phyloP scores from a whole-genome alignment of 2,113 vertebrate genomes.

The Callionymus lyra region DNA sequence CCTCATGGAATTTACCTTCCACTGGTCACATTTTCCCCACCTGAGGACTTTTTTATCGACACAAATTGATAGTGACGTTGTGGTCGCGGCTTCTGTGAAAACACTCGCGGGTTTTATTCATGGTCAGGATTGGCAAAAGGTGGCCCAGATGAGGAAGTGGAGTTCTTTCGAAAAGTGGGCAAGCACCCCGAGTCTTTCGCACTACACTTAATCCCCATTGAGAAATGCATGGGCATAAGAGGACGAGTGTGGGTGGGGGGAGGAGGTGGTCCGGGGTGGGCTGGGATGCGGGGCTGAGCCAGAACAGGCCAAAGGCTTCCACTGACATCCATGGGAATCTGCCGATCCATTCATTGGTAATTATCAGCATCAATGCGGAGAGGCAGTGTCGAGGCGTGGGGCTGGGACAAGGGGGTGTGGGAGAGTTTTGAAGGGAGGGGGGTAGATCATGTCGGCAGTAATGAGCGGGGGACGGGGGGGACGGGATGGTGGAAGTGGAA shows the following conservation, averaged over 20 bases:
- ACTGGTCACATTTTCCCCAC: slow-evolving; percentile 19
- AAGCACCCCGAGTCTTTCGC: slow-evolving; percentile 39
- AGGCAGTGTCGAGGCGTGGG: slow-evolving; percentile 40
- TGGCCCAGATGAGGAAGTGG: slow-evolving; percentile 27
- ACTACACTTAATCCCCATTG: slow-evolving; percentile 56
- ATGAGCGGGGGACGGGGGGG: slow-evolving; percentile 1
- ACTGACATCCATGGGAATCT: slow-evolving; percentile 67
- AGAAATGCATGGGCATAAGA: slow-evolving; percentile 41
- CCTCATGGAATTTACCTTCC: slow-evolving; percentile 40
- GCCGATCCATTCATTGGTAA: slow-evolving; percentile 68
- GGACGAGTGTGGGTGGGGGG: slow-evolving; percentile 37
- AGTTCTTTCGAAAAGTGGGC: slow-evolving; percentile 32
- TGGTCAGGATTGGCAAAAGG: slow-evolving; percentile 30
- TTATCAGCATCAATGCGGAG: slow-evolving; percentile 70
- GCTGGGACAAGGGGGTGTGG: slow-evolving; percentile 45
- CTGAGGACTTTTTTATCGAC: slow-evolving; percentile 19
- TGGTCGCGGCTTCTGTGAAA: not conserved
- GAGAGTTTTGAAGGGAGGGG: slow-evolving; percentile 35
- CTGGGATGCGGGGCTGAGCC: slow-evolving; percentile 32
- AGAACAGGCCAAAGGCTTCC: slow-evolving; percentile 61
- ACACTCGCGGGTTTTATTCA: slow-evolving; percentile 10
- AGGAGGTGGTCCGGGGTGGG: too few relatives aligned
- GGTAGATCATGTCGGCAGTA: slow-evolving; percentile 19
- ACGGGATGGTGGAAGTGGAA: slow-evolving; percentile 5
- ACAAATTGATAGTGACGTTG: slow-evolving; percentile 29